A percentile compares a stretch with the other conserved stretches of the same genome.
Conservation (phyloP, 53 echinoderm and acorn worm genomes). For the Temnopleurus reevesii region DNA sequence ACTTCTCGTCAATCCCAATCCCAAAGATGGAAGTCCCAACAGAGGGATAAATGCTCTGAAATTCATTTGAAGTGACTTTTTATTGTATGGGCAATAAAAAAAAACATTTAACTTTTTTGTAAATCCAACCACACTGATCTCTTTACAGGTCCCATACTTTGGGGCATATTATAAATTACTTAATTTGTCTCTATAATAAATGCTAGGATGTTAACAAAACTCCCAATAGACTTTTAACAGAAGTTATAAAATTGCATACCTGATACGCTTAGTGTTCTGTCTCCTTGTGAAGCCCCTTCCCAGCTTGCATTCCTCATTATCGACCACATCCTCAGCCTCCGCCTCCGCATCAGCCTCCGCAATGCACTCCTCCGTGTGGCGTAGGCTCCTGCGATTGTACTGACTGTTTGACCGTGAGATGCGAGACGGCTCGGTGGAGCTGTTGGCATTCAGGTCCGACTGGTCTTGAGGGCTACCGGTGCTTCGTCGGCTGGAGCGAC, state of each 20-base stretch:
- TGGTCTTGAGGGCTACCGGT: slow-evolving; percentile 67
- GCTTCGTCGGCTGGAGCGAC: slow-evolving; percentile 74
- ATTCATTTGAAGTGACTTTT: too few relatives aligned
- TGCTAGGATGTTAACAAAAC: too few relatives aligned
- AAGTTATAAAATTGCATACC: background rate
- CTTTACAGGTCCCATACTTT: too few relatives aligned
- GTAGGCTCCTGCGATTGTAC: slow-evolving; percentile 52
- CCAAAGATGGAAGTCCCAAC: too few relatives aligned
- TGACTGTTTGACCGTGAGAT: slow-evolving; percentile 57
- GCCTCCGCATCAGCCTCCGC: slow-evolving; percentile 79
- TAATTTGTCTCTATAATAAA: too few relatives aligned
- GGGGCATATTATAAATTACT: too few relatives aligned
- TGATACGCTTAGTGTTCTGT: slow-evolving; percentile 87
- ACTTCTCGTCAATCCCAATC: too few relatives aligned
- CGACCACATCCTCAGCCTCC: slow-evolving; percentile 64
- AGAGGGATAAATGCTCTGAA: too few relatives aligned
- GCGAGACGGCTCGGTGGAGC: slow-evolving; percentile 60
- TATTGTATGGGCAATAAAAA: too few relatives aligned
- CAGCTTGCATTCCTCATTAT: slow-evolving; percentile 59
- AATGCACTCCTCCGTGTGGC: slow-evolving; percentile 76
- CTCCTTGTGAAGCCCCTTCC: slow-evolving; percentile 81
- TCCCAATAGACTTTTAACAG: too few relatives aligned
- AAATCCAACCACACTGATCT: too few relatives aligned
- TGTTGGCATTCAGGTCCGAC: slow-evolving; percentile 73
- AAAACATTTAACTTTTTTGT: too few relatives aligned